Evolutionary conservation across 2,113 vertebrate genomes (phyloP).

Genomic region (Callocephalon fimbriatum): DNA sequence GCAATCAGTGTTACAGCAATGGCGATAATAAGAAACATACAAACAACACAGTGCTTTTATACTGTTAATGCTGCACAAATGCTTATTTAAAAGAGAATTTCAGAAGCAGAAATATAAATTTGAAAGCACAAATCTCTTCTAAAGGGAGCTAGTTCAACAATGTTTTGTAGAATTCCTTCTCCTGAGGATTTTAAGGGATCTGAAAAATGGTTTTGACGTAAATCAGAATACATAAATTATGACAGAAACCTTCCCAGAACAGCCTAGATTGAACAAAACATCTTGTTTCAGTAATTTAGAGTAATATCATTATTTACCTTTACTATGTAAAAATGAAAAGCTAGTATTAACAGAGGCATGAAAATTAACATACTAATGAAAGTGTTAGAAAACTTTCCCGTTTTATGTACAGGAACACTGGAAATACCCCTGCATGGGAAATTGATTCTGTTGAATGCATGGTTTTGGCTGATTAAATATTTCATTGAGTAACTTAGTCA

Average conservation of each 20-base stretch:
- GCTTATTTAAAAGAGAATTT: background rate
- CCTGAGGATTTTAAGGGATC: background rate
- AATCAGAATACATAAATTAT: background rate
- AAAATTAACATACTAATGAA: background rate
- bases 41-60: fast-evolving
- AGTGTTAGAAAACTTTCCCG: background rate
- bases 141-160: background rate
- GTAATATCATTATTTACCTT: background rate
- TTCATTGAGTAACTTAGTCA: background rate
- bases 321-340: background rate
- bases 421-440: background rate
- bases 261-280: background rate
- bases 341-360: background rate
- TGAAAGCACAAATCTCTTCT: background rate
- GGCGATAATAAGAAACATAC: background rate
- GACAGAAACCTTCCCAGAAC: background rate
- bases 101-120: background rate
- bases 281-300: background rate
- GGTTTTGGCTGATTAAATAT: background rate
- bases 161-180: background rate
- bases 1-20: background rate
- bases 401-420: background rate
- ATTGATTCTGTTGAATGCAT: background rate
- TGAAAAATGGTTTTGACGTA: background rate
- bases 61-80: background rate